Evolutionary conservation across 2,888 invertebrate genomes (phyloP), one percentile per base, ranked within the genome.

Genomic region (Perdita meconis): DNA sequence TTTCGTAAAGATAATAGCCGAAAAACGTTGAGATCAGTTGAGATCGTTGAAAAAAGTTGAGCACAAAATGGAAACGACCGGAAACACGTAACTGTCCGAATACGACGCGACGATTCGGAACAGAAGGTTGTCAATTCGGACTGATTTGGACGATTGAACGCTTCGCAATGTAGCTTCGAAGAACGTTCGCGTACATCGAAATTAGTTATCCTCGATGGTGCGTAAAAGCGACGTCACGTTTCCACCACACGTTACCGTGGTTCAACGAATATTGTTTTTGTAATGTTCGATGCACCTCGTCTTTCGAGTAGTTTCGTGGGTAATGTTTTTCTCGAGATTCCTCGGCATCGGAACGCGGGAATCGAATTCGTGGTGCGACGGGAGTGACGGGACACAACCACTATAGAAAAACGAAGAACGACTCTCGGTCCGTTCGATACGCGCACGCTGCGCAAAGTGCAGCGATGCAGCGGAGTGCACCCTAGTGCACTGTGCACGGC

Each of bases 321-420:
- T 84, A 79, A 80, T 79, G 82, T 90, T 90, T 89, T 91, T 91
- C 91, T 91, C 91, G 91, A 91, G 90, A 91, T 90, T 91, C 91
- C 89, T 89, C 89, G 87, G 85, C 80, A 77, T 64, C 57, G 78
- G 81, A 81, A 67, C 66, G 71, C 79, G 70, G 83, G 86, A 86
- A 82, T 86, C 80, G 86, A 74, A 85, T 73, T 79, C 59, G 67
- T 36, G 38, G 16, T 55, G 53, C 60, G 44, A 61, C 56, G 38
- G n/a, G n/a, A n/a, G n/a, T n/a, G n/a, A n/a, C n/a, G n/a, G n/a
- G n/a, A n/a, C n/a, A n/a, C n/a, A n/a, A n/a, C n/a, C n/a, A n/a
- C n/a, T n/a, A 57, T 50, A 69, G 16, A 47, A 42, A 69, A 69
- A 77, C 64, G 55, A 69, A 65, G 64, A 36, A 64, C 34, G 22